Evolutionary conservation across 64 coral and sea anemone genomes (phyloP).

Genomic region (Montipora capricornis): DNA sequence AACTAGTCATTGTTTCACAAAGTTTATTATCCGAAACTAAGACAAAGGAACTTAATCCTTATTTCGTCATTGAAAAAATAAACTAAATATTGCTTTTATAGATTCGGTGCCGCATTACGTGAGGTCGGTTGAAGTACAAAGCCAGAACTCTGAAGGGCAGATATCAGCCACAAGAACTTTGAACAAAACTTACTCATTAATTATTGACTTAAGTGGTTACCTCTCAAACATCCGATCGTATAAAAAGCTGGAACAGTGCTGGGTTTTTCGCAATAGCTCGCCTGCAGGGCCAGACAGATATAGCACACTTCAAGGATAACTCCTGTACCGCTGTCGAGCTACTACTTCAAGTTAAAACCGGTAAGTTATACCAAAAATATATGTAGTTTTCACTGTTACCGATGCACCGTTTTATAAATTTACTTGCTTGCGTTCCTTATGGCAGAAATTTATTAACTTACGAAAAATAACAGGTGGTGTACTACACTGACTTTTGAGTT

Average conservation of each 20-base stretch:
- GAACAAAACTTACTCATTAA: background rate
- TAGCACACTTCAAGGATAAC: background rate
- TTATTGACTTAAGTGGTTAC: background rate
- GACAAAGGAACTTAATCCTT: slow-evolving; percentile 12
- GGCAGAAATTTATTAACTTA: too few relatives aligned
- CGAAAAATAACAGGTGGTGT: too few relatives aligned
- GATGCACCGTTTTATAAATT: too few relatives aligned
- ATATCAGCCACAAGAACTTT: background rate
- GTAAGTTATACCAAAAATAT: background rate
- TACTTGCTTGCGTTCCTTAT: too few relatives aligned
- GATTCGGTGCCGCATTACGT: background rate
- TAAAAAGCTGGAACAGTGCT: slow-evolving; percentile 2
- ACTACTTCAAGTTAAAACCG: background rate
- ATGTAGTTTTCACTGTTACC: background rate
- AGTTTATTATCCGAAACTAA: background rate
- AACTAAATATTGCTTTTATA: background rate
- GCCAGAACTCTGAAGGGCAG: too few relatives aligned
- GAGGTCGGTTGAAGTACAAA: background rate
- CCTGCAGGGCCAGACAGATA: background rate
- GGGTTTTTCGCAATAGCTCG: background rate
- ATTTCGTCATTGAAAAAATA: slow-evolving; percentile 18
- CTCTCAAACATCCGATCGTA: background rate
- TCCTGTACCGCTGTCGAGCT: too few relatives aligned
- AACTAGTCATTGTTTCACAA: background rate
- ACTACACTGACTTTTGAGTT: too few relatives aligned